Evolutionary conservation across 1,140 invertebrate genomes (phyloP), one percentile per base, ranked within the genome.

Genomic region (Solenopsis fugax): DNA sequence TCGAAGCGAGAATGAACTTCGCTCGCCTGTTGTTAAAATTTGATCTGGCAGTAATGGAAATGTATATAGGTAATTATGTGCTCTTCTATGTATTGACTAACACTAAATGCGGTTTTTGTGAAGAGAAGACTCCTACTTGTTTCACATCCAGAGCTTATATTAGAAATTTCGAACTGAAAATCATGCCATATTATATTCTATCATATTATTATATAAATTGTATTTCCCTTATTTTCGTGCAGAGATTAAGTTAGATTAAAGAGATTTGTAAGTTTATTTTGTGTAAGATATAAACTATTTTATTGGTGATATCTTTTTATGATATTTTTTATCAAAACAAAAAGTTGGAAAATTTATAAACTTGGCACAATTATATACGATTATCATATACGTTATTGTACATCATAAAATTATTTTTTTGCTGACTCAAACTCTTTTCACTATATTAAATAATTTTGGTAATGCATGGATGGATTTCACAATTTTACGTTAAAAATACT

Each of bases 131-230:
- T 78, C 5, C 18, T 7, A 45, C 29, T 78, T 45, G 34, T 60
- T 41, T 65, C 13, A 34, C 9, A 34, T 73, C 0, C 48, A 13
- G 5, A 13, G 16, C 10, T 77, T 45, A 52, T 48, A 65, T 6
- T 6, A 48, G 18, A 50, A n/a, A 50, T 29, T 45, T 21, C 18
- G n/a, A 48, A 34, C 12, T 65, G 7, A 65, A 24, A 50, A 78
- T 76, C 13, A 29, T 21, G 37, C 2, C n/a, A 9, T 18, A 3
- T n/a, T 48, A 64, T 48, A 64, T 18, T 75, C 37, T 64, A 18
- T 18, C 2, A 21, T 65, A 78, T 65, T 65, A 78, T 48, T 7
- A 50, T 81, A 71, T 54, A 81, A 81, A 41, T 81, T 81, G 69
- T 69, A 69, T 45, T 69, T 1, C 29, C 18, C 16, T 34, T 13